These are phyloP conservation scores for Mythimna vitellina DNA, from an alignment of 2,888 invertebrate genomes.

Conservation along the genomic window DNA sequence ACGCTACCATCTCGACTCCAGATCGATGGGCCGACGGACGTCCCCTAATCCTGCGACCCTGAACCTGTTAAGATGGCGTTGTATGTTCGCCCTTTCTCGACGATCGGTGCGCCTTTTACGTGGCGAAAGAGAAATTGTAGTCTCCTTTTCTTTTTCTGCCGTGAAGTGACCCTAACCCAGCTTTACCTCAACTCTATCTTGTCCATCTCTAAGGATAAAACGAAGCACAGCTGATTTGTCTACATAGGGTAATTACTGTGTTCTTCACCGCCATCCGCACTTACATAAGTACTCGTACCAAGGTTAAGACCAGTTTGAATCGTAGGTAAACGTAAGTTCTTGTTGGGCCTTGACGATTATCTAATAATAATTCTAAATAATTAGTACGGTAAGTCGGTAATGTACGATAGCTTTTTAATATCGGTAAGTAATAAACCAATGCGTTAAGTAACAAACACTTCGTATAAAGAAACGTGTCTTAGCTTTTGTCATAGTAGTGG, in stretches of 20 bases:
- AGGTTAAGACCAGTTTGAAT: slow-evolving; percentile 50
- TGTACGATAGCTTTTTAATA: neutral
- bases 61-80: no score
- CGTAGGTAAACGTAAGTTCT: slow-evolving; percentile 14
- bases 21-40: no score
- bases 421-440: neutral
- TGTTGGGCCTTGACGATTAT: slow-evolving; percentile 22
- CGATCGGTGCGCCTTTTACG: no score
- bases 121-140: no score
- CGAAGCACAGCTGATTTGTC: neutral
- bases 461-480: neutral
- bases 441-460: neutral
- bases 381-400: neutral
- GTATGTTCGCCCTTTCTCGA: no score
- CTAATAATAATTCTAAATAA: slow-evolving; percentile 2
- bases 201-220: neutral
- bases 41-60: no score
- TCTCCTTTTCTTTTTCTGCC: no score
- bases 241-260: slow-evolving; percentile 32
- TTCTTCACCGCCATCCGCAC: slow-evolving; percentile 26
- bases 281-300: slow-evolving; percentile 24
- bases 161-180: no score
- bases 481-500: neutral
- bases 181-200: neutral
- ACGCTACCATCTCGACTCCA: no score